Base-by-base conservation (phyloP, 2,888 invertebrate species). In the Druceiella hillmani region DNA sequence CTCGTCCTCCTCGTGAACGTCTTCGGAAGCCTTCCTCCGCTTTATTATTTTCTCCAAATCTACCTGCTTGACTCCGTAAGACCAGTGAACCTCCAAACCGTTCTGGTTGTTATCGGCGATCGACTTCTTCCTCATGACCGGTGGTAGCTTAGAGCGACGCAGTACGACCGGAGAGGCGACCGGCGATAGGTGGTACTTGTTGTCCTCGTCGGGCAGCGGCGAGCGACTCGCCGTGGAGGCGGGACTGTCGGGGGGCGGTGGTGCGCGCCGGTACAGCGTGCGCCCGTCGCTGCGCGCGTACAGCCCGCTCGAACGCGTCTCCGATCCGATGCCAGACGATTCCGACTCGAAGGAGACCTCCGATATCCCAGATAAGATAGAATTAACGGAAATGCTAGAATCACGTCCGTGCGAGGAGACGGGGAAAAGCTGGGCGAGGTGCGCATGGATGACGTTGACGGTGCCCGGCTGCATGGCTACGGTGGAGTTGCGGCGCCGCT, bases 351-450 rank as follows among this genome's bases (percentile, higher is more conserved):
- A 65, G 52, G 70, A 69, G 41, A 61, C 57, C 55, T 67, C 68
- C 11, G 71, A 70, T 41, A 64, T 60, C 47, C 68, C 67, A 4
- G 71, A 71, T 49, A 71, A 54, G 51, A 68, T 62, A 2, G 71
- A 72, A 58, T 72, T 72, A 51, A 72, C 68, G 45, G 71, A 72
- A 42, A 68, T 59, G 47, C 64, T 67, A 10, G 71, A 71, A 55
- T 67, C 62, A 46, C 69, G 61, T 47, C 68, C 65, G 54, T 62
- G 66, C 46, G 64, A 57, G 33, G 56, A 56, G 50, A 59, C 62
- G 53, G 69, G 66, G 35, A 49, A 57, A 44, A 66, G 55, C 51
- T 63, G 62, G 46, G 66, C 64, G 44, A 63, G 64, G 54, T 69
- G 63, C 6, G 54, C 51, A 44, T 66, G 64, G 41, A 68, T 50